Evolutionary conservation across 2,113 vertebrate genomes (phyloP).

Genomic region (Phalacrocorax carbo): DNA sequence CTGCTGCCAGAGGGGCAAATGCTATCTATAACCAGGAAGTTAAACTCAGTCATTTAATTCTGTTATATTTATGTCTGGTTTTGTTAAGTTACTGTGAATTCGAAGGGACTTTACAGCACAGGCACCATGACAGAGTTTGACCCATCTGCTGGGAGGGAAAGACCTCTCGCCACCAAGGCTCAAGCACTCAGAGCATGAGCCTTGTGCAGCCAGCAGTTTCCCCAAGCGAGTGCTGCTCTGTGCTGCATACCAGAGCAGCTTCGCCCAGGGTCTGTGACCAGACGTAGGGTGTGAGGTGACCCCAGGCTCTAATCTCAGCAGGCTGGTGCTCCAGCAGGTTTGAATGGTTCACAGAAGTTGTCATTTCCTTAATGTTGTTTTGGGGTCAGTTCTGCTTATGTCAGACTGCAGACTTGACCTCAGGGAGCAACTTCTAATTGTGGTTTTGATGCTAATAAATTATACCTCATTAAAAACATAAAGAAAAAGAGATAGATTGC

Average conservation of each 20-base stretch:
- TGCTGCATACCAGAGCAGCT: background rate
- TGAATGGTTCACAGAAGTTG: background rate
- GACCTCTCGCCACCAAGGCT: conserved; percentile 5
- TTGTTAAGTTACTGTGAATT: conserved; percentile 48
- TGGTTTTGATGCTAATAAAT: background rate
- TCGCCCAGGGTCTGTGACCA: background rate
- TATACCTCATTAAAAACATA: background rate
- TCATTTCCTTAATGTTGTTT: background rate
- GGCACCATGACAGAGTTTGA: conserved; percentile 22
- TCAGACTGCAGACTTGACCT: background rate
- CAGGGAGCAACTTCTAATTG: background rate
- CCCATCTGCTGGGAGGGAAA: conserved; percentile 55
- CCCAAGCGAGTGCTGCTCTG: accelerated
- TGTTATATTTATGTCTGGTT: conserved; percentile 51
- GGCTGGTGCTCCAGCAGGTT: accelerated
- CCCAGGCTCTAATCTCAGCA: background rate
- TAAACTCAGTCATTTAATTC: conserved; percentile 41
- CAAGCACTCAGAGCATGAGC: background rate
- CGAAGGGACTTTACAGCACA: background rate
- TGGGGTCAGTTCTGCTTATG: background rate
- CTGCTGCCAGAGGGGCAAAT: conserved; percentile 1
- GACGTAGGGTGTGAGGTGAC: background rate
- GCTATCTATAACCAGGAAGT: background rate
- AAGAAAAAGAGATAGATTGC: background rate
- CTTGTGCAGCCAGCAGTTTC: background rate